Percentiles rank a stretch among this genome's conserved stretches.
phyloP scores from a whole-genome alignment of 2,888 invertebrate genomes.

The Xylocampa areola region DNA sequence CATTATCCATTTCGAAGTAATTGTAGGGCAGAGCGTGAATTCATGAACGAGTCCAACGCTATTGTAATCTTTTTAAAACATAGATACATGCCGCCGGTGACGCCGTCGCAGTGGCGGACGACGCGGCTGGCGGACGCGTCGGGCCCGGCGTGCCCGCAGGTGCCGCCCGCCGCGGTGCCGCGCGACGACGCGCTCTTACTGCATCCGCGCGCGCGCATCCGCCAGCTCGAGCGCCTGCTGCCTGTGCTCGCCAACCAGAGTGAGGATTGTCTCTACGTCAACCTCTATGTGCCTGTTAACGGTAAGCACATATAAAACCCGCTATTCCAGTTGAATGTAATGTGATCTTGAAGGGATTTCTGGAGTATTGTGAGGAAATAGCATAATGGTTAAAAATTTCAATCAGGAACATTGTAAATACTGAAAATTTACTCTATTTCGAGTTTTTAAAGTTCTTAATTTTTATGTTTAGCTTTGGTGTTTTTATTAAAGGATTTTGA shows the following conservation, averaged over 20 bases:
- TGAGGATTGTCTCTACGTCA: constrained; percentile 99
- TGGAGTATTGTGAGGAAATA: too few species aligned
- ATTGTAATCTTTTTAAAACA: background rate
- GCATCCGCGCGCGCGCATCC: constrained; percentile 95
- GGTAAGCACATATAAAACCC: constrained; percentile 65
- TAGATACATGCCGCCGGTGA: constrained; percentile 98
- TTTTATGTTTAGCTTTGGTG: too few species aligned
- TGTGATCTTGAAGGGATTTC: too few species aligned
- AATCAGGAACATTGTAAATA: too few species aligned
- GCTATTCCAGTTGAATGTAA: too few species aligned
- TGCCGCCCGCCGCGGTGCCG: constrained; percentile 85
- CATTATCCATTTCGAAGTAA: too few species aligned
- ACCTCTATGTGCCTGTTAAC: constrained; percentile 97
- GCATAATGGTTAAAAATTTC: too few species aligned
- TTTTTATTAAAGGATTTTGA: too few species aligned
- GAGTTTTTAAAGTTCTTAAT: too few species aligned
- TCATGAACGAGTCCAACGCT: too few species aligned
- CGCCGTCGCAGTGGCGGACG: constrained; percentile 96
- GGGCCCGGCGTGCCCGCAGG: constrained; percentile 97
- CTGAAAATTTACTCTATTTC: too few species aligned
- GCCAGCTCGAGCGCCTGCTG: constrained; percentile 95
- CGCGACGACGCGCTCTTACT: constrained; percentile 91
- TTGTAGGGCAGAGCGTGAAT: too few species aligned
- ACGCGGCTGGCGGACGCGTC: constrained; percentile 94
- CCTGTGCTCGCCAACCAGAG: constrained; percentile 97